Percentiles rank a stretch among this genome's conserved stretches.
Conservation (phyloP, 2,888 invertebrate species). For the Trichogramma evanescens region DNA sequence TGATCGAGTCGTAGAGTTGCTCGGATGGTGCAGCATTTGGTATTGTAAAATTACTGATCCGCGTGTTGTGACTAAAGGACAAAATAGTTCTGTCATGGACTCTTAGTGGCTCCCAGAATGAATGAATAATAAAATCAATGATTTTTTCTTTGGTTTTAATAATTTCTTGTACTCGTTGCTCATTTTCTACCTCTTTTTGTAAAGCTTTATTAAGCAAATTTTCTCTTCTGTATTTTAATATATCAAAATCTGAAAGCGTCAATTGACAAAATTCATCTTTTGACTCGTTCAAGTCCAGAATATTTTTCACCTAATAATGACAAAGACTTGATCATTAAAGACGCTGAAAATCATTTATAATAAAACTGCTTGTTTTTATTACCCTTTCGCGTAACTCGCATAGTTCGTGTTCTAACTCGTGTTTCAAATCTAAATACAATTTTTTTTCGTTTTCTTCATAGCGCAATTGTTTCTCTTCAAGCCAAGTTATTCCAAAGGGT, state of each 20-base stretch:
- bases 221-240: constrained; percentile 51
- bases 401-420: too few relatives aligned
- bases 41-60: constrained; percentile 56
- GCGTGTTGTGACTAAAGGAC: constrained; percentile 45
- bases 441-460: neutral
- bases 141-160: constrained; percentile 55
- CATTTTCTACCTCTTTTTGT: constrained; percentile 49
- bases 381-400: too few relatives aligned
- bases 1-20: constrained; percentile 11
- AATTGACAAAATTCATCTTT: constrained; percentile 53
- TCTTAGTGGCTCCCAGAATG: constrained; percentile 56
- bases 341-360: neutral
- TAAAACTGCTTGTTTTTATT: too few relatives aligned
- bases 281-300: constrained; percentile 53
- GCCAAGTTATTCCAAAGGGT: constrained; percentile 27
- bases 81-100: constrained; percentile 44
- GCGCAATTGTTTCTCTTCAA: constrained; percentile 21
- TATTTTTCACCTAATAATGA: constrained; percentile 29
- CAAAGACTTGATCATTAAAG: neutral
- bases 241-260: constrained; percentile 56
- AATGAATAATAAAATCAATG: constrained; percentile 51
- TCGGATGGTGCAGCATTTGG: constrained; percentile 4
- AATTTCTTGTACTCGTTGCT: constrained; percentile 49
- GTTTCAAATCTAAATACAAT: neutral
- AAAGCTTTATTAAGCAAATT: constrained; percentile 45